phyloP scores from a whole-genome alignment of 2,888 invertebrate species.

The Athetis lepigone region DNA sequence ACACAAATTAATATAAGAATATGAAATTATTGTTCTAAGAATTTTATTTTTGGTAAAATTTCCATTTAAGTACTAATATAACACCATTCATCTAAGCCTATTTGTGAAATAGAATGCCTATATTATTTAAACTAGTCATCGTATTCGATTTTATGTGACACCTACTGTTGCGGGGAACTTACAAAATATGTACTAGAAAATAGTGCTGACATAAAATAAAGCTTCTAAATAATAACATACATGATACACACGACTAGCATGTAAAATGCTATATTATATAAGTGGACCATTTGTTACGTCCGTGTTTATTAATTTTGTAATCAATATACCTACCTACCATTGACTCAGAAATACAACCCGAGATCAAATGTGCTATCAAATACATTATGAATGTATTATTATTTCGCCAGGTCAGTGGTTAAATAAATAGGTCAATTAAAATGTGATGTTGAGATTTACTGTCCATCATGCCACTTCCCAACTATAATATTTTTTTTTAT shows the following conservation, averaged over 20 bases:
- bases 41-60: conserved; percentile 85
- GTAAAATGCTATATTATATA: conserved; percentile 75
- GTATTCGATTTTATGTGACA: conserved; percentile 57
- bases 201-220: conserved; percentile 65
- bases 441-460: conserved; percentile 37
- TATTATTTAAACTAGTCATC: conserved; percentile 53
- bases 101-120: conserved; percentile 80
- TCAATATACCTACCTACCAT: conserved; percentile 32
- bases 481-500: conserved; percentile 6
- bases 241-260: conserved; percentile 80
- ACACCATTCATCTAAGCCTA: conserved; percentile 78
- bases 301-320: conserved; percentile 29
- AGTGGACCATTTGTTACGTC: conserved; percentile 59
- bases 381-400: conserved; percentile 14
- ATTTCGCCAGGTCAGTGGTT: conserved; percentile 5
- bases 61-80: conserved; percentile 87
- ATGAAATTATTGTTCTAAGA: conserved; percentile 83
- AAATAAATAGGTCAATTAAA: conserved; percentile 17
- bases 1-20: conserved; percentile 73
- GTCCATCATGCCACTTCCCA: conserved; percentile 6
- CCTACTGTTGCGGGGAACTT: conserved; percentile 60
- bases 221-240: conserved; percentile 71
- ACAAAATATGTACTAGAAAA: conserved; percentile 62
- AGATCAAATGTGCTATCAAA: conserved; percentile 27
- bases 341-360: conserved; percentile 38